Percentiles rank a stretch among this genome's conserved stretches.
Evolutionary conservation across 2,113 vertebrate genomes (phyloP).

Genomic region (Campylorhamphus procurvoides): DNA sequence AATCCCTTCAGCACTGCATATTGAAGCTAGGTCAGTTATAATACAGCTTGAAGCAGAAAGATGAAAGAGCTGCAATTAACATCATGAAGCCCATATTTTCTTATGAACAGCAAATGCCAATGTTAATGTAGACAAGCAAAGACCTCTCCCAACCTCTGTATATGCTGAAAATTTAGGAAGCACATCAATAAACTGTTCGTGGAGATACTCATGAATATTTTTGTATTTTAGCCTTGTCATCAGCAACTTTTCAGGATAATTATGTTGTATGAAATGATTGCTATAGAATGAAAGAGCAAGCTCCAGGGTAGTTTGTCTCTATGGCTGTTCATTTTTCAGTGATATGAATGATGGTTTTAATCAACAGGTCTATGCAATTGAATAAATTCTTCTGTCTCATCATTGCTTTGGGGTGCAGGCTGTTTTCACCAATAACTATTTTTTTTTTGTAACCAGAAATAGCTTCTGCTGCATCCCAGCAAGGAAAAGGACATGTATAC

Average conservation of each 20-base stretch:
- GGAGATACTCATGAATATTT: conserved; percentile 12
- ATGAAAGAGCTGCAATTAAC: conserved; percentile 55
- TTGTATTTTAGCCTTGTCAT: conserved; percentile 54
- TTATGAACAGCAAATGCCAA: conserved; percentile 15
- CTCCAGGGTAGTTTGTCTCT: conserved; percentile 37
- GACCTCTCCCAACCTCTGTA: conserved; percentile 2
- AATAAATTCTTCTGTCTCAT: conserved; percentile 35
- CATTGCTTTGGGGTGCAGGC: background rate
- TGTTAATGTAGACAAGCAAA: conserved; percentile 9
- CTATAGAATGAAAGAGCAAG: conserved; percentile 29
- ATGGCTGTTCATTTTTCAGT: conserved; percentile 34
- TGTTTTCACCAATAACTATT: background rate
- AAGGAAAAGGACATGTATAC: background rate
- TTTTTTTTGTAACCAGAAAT: background rate
- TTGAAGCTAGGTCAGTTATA: conserved; percentile 20
- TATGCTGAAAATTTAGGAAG: conserved; percentile 32
- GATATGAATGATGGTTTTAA: conserved; percentile 44
- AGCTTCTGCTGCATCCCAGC: background rate
- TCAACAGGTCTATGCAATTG: conserved; percentile 2
- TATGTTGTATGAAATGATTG: conserved; percentile 43
- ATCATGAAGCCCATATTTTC: background rate
- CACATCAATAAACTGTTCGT: background rate
- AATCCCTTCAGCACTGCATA: background rate
- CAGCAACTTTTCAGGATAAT: conserved; percentile 57
- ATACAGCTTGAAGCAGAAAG: background rate